Evolutionary conservation across 2,888 invertebrate species (phyloP).

Genomic region (Acanthosepion esculentum): DNA sequence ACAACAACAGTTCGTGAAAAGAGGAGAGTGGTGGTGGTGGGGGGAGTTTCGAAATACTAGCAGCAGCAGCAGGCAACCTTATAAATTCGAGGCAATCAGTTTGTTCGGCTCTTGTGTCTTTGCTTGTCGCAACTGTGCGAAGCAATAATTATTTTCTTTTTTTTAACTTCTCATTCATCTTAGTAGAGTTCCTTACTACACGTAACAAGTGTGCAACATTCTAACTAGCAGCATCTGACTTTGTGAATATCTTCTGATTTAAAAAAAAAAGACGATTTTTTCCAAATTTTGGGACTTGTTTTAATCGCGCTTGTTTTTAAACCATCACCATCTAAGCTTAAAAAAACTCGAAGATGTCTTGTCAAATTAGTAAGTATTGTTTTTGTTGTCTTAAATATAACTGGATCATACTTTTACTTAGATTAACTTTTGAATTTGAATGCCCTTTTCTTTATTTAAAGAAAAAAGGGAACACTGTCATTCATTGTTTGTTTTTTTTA

Average conservation of each 20-base stretch:
- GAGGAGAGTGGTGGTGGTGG: too few species aligned
- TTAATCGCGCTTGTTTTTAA: background rate
- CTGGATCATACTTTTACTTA: too few species aligned
- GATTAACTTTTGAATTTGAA: too few species aligned
- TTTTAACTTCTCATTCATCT: too few species aligned
- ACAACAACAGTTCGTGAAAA: too few species aligned
- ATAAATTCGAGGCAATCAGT: background rate
- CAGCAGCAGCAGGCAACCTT: background rate
- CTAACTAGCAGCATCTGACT: too few species aligned
- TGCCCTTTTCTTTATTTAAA: too few species aligned
- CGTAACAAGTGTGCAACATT: too few species aligned
- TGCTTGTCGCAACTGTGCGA: background rate
- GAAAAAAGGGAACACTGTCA: too few species aligned
- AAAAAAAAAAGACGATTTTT: background rate
- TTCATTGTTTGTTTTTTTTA: too few species aligned
- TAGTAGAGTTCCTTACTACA: too few species aligned
- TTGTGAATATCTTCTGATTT: too few species aligned
- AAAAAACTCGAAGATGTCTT: background rate
- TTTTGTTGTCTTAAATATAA: background rate
- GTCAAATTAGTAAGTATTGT: background rate
- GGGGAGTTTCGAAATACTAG: background rate
- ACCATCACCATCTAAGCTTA: background rate
- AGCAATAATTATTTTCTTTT: background rate
- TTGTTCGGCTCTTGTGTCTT: background rate
- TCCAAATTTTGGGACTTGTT: background rate